These are phyloP conservation scores for Brachyhypopomus gauderio DNA, from an alignment of 2,113 vertebrate species.

Conservation along the genomic window DNA sequence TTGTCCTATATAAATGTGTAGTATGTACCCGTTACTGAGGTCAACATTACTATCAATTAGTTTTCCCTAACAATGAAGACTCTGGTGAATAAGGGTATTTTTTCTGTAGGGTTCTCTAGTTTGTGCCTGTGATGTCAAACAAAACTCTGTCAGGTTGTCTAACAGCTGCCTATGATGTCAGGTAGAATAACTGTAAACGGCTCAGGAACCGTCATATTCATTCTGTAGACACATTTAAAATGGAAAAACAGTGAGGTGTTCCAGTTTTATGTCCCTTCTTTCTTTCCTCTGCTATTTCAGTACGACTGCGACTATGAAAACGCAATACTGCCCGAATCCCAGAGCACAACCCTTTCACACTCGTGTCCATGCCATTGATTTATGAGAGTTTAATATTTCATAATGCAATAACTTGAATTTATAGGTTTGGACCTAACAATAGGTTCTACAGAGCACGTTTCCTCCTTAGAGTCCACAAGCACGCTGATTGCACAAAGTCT, in stretches of 20 bases:
- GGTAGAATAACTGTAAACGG: too few relatives aligned
- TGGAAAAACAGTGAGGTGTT: not conserved
- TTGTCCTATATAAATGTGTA: too few relatives aligned
- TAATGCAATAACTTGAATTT: slow-evolving; percentile 56
- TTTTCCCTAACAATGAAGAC: too few relatives aligned
- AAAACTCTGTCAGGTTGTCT: too few relatives aligned
- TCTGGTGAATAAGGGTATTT: too few relatives aligned
- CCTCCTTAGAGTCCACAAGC: slow-evolving; percentile 50
- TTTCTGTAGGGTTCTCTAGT: too few relatives aligned
- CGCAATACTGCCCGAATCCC: not conserved
- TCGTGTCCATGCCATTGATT: slow-evolving; percentile 62
- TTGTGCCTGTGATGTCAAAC: too few relatives aligned
- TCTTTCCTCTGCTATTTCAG: not conserved
- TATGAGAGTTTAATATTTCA: slow-evolving; percentile 61
- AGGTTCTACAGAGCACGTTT: slow-evolving; percentile 54
- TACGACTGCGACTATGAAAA: not conserved
- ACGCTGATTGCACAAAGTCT: slow-evolving; percentile 44
- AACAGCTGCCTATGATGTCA: too few relatives aligned
- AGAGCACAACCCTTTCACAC: slow-evolving; percentile 51
- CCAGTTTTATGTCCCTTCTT: not conserved
- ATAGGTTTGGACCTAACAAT: slow-evolving; percentile 55
- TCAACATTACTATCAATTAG: too few relatives aligned
- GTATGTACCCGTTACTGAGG: too few relatives aligned
- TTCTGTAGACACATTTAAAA: too few relatives aligned
- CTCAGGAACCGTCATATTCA: too few relatives aligned